Conservation (phyloP, 1,140 invertebrate genomes). For the Dendroctonus valens region DNA sequence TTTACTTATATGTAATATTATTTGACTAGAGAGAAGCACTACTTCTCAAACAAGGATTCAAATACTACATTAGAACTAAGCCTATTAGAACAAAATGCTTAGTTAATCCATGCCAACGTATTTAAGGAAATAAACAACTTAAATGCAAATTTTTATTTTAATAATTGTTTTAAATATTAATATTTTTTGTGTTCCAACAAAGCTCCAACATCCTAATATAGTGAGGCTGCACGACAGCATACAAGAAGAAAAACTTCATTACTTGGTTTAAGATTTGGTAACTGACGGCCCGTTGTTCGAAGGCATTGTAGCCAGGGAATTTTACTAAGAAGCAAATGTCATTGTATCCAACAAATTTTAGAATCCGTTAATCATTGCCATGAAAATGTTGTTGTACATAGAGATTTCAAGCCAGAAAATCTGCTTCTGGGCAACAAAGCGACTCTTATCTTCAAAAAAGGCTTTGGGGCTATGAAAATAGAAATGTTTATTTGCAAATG, state of each 20-base stretch:
- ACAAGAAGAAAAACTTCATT: constrained; percentile 99
- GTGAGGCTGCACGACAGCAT: constrained; percentile 99
- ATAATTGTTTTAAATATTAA: too few species aligned
- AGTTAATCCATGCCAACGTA: too few species aligned
- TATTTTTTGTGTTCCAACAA: too few species aligned
- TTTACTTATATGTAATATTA: too few species aligned
- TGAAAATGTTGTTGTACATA: constrained; percentile 87
- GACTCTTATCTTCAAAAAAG: constrained; percentile 55
- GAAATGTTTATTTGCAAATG: too few species aligned
- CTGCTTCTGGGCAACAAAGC: constrained; percentile 97
- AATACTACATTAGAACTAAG: too few species aligned
- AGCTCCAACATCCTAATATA: constrained; percentile 43
- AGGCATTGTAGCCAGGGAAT: constrained; percentile 99
- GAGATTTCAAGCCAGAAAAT: constrained; percentile 82
- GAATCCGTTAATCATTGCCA: constrained; percentile 99
- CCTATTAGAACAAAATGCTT: too few species aligned
- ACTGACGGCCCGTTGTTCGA: constrained; percentile 99
- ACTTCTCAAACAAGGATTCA: too few species aligned
- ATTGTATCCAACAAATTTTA: constrained; percentile 99
- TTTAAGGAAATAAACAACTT: too few species aligned
- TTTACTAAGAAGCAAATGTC: constrained; percentile 99
- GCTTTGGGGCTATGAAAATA: too few species aligned
- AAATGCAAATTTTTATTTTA: too few species aligned
- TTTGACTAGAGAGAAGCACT: too few species aligned
- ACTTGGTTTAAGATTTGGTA: constrained; percentile 99